Evolutionary conservation across 2,888 invertebrate genomes (phyloP), one percentile per base, ranked within the genome.

Genomic region (Junonia oenone): DNA sequence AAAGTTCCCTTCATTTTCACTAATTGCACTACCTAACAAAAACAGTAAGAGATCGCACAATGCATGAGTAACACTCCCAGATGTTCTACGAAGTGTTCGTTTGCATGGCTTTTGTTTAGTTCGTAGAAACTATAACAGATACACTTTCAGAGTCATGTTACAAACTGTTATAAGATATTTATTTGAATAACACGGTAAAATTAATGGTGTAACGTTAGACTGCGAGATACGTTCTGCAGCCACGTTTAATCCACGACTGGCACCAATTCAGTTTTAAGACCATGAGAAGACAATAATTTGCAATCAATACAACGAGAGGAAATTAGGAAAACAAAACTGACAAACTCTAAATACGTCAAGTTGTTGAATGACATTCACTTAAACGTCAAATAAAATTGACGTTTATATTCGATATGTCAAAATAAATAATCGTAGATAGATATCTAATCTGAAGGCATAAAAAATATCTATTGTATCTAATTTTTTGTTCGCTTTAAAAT

Each of bases 1-100:
- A 79, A 62, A 13, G 63, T 62, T 2, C 68, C 58, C 58, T 56
- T 63, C 66, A 68, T 71, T 58, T 59, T 67, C 8, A 55, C 26
- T 22, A 45, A 38, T 58, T 51, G 17, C 49, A 56, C 40, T 27
- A n/a, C 43, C 19, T 22, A 3, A n/a, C 19, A 14, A 14, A 35
- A 11, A 26, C 5, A 26, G 6, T 31, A 26, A 11, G 1, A n/a
- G 22, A 40, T 15, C 33, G 22, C 11, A 55, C 19, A 17, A 49
- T 43, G 26, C 17, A 45, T 9, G 11, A 38, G 0, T 11, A 38
- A n/a, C 38, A 11, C 11, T 11, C 11, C 17, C 17, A 17, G 8
- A 38, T 4, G 38, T 40, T 40, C 17, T 40, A 17, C 4, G 38
- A 19, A 19, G 4, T 33, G 19, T 5, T 14, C 13, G 19, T 13